phyloP scores from a whole-genome alignment of 2,797 vertebrate genomes.

The Artibeus jamaicensis region DNA sequence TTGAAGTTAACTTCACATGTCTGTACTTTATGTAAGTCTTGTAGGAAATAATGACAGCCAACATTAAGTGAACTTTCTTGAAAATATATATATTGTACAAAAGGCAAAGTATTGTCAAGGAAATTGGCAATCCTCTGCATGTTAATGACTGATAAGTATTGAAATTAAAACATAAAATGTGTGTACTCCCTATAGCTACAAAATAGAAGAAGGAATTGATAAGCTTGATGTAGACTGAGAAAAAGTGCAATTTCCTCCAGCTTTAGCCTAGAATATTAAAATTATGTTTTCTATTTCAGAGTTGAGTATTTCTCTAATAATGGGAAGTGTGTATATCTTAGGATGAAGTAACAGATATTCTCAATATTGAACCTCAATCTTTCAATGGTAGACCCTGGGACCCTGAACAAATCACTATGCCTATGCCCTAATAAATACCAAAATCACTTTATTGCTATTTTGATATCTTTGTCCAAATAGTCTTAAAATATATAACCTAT shows the following conservation, averaged over 20 bases:
- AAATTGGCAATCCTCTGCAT: background rate
- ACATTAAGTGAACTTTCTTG: conserved; percentile 19
- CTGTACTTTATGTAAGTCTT: conserved; percentile 20
- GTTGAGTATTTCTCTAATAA: background rate
- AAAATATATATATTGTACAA: conserved; percentile 14
- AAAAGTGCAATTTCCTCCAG: background rate
- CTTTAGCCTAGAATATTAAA: background rate
- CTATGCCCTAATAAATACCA: background rate
- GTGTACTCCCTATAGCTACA: background rate
- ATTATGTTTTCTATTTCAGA: conserved; percentile 3
- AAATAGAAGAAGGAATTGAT: background rate
- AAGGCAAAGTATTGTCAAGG: background rate
- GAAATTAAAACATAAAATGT: conserved; percentile 44
- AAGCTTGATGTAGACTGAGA: conserved; percentile 21
- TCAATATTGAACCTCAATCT: background rate
- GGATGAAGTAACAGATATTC: background rate
- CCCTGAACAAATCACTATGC: background rate
- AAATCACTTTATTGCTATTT: background rate
- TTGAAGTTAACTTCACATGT: conserved; percentile 30
- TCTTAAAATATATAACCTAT: background rate
- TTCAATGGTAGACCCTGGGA: background rate
- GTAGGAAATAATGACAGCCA: background rate
- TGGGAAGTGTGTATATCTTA: background rate
- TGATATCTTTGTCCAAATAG: background rate
- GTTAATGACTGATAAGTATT: background rate